Base-by-base conservation (phyloP, 2,888 invertebrate genomes). In the Rhynchonema sp. region DNA sequence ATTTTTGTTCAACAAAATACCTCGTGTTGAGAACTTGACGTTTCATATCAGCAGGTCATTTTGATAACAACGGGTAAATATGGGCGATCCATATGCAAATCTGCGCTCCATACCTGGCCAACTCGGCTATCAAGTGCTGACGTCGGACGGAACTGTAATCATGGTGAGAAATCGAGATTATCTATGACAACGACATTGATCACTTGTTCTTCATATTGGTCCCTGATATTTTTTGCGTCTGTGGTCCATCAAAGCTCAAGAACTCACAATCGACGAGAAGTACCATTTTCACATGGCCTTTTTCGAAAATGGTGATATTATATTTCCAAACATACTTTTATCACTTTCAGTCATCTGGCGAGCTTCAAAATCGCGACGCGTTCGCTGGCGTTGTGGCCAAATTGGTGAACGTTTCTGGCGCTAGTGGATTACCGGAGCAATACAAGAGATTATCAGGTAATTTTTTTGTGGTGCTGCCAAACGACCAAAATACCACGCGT, bases 41-140 rank as follows among this genome's bases (percentile, higher is more conserved):
- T n/a, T n/a, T n/a, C n/a, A n/a, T n/a, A n/a, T n/a, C n/a, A n/a
- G n/a, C n/a, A n/a, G n/a, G n/a, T n/a, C n/a, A n/a, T n/a, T n/a
- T n/a, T n/a, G n/a, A n/a, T n/a, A n/a, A n/a, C n/a, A n/a, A n/a
- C n/a, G n/a, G n/a, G n/a, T n/a, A n/a, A n/a, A n/a, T n/a, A n/a
- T n/a, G n/a, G n/a, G n/a, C n/a, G 13, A 55, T 25, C 55, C 25
- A 22, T 27, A 55, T 59, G 53, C 13, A 6, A 27, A 2, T 2
- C 49, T 64, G 56, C 6, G 59, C n/a, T 57, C 57, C 30, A 56
- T 58, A 20, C 58, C 61, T 22, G 61, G 61, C 55, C 61, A 61
- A 17, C 30, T 60, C n/a, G 65, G 65, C 53, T 62, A 62, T 46
- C 62, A 63, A 61, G 58, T 65, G 27, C 62, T 65, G 58, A 59